Evolutionary conservation across 2,888 invertebrate species (phyloP), one percentile per base, ranked within the genome.

Genomic region (Hedychridium roseum): DNA sequence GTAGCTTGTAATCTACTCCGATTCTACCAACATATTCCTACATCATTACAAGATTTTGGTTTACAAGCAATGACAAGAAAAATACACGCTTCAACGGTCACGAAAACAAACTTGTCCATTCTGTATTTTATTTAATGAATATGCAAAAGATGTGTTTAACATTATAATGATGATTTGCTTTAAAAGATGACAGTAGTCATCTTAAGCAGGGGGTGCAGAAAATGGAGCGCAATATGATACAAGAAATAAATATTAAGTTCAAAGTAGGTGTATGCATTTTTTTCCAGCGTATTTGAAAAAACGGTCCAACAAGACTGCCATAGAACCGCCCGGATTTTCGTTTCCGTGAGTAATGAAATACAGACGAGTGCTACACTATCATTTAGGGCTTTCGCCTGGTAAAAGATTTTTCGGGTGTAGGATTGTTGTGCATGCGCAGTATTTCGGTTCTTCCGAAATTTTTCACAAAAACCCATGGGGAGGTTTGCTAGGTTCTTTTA

Each of bases 321-420:
- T 65, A 62, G 59, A 58, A 52, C 45, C 53, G 34, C 41, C 46
- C 48, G 69, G 70, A 71, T 68, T 67, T 68, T 74, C 60, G 42
- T 75, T 73, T 66, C 70, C 64, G 77, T 78, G 76, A 77, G 78
- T 78, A 75, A 63, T 60, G 40, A 50, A 20, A 23, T 15, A 16
- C n/a, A n/a, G n/a, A n/a, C 17, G 16, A 35, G 27, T 43, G 35
- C 26, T 21, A 27, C 28, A 7, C 23, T 18, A 43, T 45, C 32
- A 7, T 17, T n/a, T n/a, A n/a, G 28, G 39, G 7, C 18, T 32
- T 48, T 43, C n/a, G n/a, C n/a, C 15, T 43, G 42, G 32, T 16
- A 43, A 28, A 6, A 15, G 11, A 20, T 44, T 39, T 36, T 9
- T 35, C 27, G 7, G n/a, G n/a, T 5, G 32, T 39, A 43, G 39